Percentiles rank a stretch among this genome's conserved stretches.
These are phyloP conservation scores for Ectemnius lituratus DNA, from an alignment of 2,888 invertebrate species.

Conservation along the genomic window DNA sequence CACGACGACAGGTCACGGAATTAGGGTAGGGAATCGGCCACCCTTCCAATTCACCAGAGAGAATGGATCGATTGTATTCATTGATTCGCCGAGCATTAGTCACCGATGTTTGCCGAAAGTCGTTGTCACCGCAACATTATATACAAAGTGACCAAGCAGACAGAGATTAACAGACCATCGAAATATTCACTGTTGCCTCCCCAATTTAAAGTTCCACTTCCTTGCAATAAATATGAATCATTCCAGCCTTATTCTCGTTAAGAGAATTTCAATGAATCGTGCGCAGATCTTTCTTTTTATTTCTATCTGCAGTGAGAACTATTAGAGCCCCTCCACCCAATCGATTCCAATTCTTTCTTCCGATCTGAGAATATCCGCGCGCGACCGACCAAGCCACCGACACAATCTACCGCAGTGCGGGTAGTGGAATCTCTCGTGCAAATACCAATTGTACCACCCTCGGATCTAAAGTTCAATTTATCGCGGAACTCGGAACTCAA, in stretches of 20 bases:
- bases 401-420: background rate
- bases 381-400: background rate
- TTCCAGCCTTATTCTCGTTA: background rate
- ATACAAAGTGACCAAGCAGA: background rate
- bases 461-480: background rate
- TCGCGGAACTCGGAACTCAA: background rate
- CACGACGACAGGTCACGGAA: background rate
- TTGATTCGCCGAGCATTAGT: background rate
- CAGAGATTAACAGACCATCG: no score
- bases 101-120: background rate
- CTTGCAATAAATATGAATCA: background rate
- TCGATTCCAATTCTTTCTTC: slow-evolving; percentile 48
- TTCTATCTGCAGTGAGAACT: slow-evolving; percentile 16
- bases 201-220: background rate
- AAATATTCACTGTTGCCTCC: no score
- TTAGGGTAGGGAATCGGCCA: slow-evolving; percentile 2
- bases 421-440: background rate
- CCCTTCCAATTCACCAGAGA: background rate
- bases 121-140: background rate
- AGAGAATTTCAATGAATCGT: background rate
- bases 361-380: slow-evolving; percentile 38
- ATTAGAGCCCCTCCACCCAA: slow-evolving; percentile 45
- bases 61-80: background rate
- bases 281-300: no score
- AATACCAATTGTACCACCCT: background rate